phyloP scores from a whole-genome alignment of 2,113 vertebrate species.

The Seriola dumerili region DNA sequence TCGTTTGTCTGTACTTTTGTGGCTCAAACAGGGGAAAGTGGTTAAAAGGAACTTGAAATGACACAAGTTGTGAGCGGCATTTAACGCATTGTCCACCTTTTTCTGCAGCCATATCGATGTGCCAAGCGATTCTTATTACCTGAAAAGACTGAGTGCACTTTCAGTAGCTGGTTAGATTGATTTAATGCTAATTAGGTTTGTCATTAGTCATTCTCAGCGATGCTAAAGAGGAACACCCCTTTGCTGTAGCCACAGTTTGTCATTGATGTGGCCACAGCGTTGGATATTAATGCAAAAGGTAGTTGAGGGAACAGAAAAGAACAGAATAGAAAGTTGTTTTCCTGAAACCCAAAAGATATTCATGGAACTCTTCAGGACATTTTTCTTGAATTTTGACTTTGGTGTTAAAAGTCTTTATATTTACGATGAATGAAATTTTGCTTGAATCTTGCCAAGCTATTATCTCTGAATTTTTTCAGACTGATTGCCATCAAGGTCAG shows the following conservation, averaged over 20 bases:
- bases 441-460: not conserved
- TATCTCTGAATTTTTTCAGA: not conserved
- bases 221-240: not conserved
- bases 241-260: not conserved
- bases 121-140: constrained; percentile 12
- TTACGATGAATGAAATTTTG: not conserved
- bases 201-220: not conserved
- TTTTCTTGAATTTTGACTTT: not conserved
- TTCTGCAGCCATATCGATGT: constrained; percentile 3
- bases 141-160: constrained; percentile 28
- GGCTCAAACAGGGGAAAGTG: not conserved
- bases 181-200: constrained; percentile 38
- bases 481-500: not conserved
- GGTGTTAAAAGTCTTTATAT: not conserved
- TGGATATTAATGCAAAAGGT: not conserved
- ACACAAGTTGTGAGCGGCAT: not conserved
- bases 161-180: constrained; percentile 4
- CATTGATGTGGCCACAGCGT: not conserved
- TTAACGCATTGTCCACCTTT: not conserved
- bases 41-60: not conserved
- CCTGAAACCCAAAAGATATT: not conserved
- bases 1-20: not conserved
- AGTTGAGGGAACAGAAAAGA: not conserved
- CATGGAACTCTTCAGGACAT: not conserved
- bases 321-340: not conserved